Base-by-base conservation (phyloP, 64 coral and sea anemone species). In the Stichodactyla mertensii region DNA sequence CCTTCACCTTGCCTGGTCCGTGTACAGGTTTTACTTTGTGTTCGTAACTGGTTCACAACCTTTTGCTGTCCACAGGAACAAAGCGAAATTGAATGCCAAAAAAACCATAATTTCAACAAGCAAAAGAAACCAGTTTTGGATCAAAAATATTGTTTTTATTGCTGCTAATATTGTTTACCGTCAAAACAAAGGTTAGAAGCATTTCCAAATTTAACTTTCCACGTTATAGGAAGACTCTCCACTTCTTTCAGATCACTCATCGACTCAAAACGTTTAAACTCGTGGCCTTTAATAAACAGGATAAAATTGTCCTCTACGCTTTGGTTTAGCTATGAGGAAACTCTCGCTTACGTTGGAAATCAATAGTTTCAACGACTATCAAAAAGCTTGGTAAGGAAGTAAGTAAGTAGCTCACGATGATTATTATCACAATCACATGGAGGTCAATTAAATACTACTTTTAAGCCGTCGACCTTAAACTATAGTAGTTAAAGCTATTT, bases 161-260 rank as follows among this genome's bases (percentile, higher is more conserved):
- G 9, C 10, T 74, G 0, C 27, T 74, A 23, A 74, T 74, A 66
- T 74, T 74, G 23, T 31, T 74, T 22, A 11, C 10, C 69, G 69
- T 74, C 69, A 74, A 74, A 74, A 74, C 69, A 74, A 74, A 27
- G 10, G 24, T 74, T 74, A 2, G 27, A 27, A 74, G 24, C 24
- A 74, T 74, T 74, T 74, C 69, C 69, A 74, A 36, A 74, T 74
- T 74, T 74, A 74, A 74, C 69, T 27, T 28, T 74, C 27, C 69
- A 74, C 69, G 69, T 74, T 11, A 74, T 27, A 11, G 4, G 12
- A 11, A 12, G 24, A 11, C n/a, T 74, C 69, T 74, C 12, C 22
- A 31, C n/a, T 74, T 74, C 24, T 74, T 74, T 3, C n/a, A 18
- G 22, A 74, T 31, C 23, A 12, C 10, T 14, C 69, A 31, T 66